Percentiles rank a stretch among this genome's conserved stretches.
Conservation (phyloP, 1,140 invertebrate genomes). For the Anthonomus grandis region DNA sequence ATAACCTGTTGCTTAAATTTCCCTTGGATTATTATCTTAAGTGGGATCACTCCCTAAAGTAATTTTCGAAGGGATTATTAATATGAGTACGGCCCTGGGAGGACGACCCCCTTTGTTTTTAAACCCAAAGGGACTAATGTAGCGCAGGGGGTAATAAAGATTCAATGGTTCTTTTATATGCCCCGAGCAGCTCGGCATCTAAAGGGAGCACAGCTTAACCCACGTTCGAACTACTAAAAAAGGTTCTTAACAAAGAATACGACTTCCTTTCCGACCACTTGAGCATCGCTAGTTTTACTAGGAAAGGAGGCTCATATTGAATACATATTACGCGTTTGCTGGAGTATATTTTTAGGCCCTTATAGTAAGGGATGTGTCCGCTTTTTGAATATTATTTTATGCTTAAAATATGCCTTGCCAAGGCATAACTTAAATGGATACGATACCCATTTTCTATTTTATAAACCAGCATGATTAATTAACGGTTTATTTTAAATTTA, state of each 20-base stretch:
- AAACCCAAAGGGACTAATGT: slow-evolving; percentile 25
- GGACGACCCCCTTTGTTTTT: slow-evolving; percentile 25
- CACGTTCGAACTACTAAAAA: slow-evolving; percentile 27
- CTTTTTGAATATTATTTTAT: no score
- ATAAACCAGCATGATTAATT: no score
- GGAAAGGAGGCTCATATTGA: slow-evolving; percentile 16
- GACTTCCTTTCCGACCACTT: slow-evolving; percentile 29
- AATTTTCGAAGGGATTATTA: no score
- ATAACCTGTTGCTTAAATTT: no score
- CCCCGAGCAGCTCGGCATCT: slow-evolving; percentile 21
- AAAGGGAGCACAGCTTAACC: slow-evolving; percentile 22
- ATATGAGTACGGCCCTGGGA: slow-evolving; percentile 16
- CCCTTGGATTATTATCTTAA: no score
- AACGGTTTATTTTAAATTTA: no score
- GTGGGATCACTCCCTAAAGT: no score
- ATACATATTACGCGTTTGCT: slow-evolving; percentile 23
- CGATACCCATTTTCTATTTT: no score
- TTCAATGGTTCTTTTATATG: slow-evolving; percentile 30
- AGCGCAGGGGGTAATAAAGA: slow-evolving; percentile 28
- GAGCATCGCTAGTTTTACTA: slow-evolving; percentile 26
- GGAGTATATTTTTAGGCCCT: no score
- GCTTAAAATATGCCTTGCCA: no score
- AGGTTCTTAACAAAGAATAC: slow-evolving; percentile 27
- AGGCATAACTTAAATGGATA: no score
- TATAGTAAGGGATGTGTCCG: no score